Percentiles rank a stretch among this genome's conserved stretches.
Evolutionary conservation across 2,797 vertebrate species (phyloP).

Genomic region (Trachops cirrhosus): DNA sequence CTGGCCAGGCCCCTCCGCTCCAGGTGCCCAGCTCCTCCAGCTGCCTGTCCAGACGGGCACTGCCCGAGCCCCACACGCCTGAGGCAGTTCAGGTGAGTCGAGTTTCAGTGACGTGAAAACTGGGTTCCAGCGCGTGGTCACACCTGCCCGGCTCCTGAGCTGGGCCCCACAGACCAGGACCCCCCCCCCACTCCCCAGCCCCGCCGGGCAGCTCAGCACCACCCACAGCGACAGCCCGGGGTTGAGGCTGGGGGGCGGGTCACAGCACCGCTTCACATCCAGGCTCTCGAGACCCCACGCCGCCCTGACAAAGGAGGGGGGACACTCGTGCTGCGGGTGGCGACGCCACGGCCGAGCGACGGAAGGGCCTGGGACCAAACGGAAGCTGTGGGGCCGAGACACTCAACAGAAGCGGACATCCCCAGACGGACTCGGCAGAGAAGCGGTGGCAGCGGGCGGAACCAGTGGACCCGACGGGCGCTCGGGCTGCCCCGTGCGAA

Average conservation of each 20-base stretch:
- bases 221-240: not conserved
- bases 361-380: not conserved
- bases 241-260: no score
- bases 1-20: fast-evolving
- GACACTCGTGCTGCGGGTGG: fast-evolving
- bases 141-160: no score
- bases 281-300: not conserved
- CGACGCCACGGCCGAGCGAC: no score
- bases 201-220: not conserved
- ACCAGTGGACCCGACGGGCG: fast-evolving
- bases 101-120: not conserved
- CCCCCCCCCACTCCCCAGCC: no score
- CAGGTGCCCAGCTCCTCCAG: not conserved
- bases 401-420: not conserved
- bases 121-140: no score
- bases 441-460: not conserved
- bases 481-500: fast-evolving
- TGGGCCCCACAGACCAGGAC: not conserved
- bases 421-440: fast-evolving
- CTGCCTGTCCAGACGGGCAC: not conserved
- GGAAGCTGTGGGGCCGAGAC: not conserved
- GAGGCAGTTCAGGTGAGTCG: not conserved
- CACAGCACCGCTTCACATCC: not conserved
- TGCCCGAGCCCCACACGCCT: not conserved
- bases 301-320: fast-evolving